Evolutionary conservation across 2,888 invertebrate genomes (phyloP), one percentile per base, ranked within the genome.

Genomic region (Drosophila picticornis): DNA sequence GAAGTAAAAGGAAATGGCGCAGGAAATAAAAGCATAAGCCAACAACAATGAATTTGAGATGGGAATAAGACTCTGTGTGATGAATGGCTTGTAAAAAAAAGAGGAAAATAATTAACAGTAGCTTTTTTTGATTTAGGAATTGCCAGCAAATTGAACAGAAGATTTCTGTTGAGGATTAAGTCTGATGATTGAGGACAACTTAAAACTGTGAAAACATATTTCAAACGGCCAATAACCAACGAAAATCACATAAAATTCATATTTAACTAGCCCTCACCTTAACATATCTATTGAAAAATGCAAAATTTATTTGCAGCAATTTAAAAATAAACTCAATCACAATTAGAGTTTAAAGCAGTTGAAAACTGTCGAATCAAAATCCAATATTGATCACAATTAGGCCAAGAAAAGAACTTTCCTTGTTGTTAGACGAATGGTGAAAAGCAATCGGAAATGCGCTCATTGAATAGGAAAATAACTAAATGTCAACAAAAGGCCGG

Each of bases 31-130:
- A 81, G 68, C 75, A 90, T 63, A 79, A 61, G 83, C 71, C 62
- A 63, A 64, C 52, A 69, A 52, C 59, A 69, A 59, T 48, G 48
- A 60, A 74, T 76, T 67, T 68, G 55, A 60, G 67, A 29, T 57
- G 51, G 60, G 75, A 73, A 73, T 56, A 65, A 62, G 40, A 27
- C 52, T 53, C 73, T 68, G 57, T 60, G 72, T 78, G 84, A 55
- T 78, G 73, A 87, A 82, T 80, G 72, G 80, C 67, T 75, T 51
- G 77, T 61, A 80, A 65, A 79, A 70, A 56, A 84, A 63, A 29
- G 59, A 63, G 60, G 29, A 73, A 83, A 82, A 77, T 80, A 90
- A 88, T 84, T 85, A 88, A 90, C 83, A 72, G 43, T 31, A 68
- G 50, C 13, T 27, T 56, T 51, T 40, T 55, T 10, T 27, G 19